Base-by-base conservation (phyloP, 2,888 invertebrate genomes). In the Agapostemon virescens region DNA sequence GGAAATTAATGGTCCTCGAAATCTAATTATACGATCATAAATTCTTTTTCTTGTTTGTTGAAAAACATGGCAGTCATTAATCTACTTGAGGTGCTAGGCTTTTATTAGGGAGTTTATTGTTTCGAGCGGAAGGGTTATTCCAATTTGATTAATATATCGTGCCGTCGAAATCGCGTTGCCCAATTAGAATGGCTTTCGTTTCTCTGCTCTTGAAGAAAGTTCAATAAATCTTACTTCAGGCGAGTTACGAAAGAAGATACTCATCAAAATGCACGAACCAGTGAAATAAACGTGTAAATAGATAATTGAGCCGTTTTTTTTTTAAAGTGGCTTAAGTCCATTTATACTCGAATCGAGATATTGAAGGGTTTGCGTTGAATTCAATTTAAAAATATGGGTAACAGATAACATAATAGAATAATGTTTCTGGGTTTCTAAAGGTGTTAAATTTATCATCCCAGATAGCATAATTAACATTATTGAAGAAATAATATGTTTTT, bases 1-100 rank as follows among this genome's bases (percentile, higher is more conserved):
- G 30, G 2, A n/a, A 66, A 77, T 61, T 61, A 74, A 74, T 68
- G 58, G 40, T 30, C 17, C 30, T 61, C 45, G 73, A 63, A 74
- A 74, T 74, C 49, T 74, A 68, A 74, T 73, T 77, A 73, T 66
- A 45, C 55, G 55, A 67, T 30, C 72, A n/a, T 76, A 58, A 66
- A 76, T 45, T 40, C 66, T 67, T 63, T 74, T 23, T 33, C 20
- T 20, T 38, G 0, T 45, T 42, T 40, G n/a, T 40, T 61, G 33
- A 42, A 61, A n/a, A 58, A 23, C 67, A 23, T 23, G 38, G 26
- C 11, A 33, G 64, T 23, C 45, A 45, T 26, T 61, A 49, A 20
- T 36, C 26, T 20, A 40, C 17, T 4, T 9, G 23, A 15, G 23
- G 17, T 20, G 9, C 1, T 13, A 42, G 7, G 7, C 11, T 64